Evolutionary conservation across 2,113 vertebrate genomes (phyloP).

Genomic region (Bos javanicus): DNA sequence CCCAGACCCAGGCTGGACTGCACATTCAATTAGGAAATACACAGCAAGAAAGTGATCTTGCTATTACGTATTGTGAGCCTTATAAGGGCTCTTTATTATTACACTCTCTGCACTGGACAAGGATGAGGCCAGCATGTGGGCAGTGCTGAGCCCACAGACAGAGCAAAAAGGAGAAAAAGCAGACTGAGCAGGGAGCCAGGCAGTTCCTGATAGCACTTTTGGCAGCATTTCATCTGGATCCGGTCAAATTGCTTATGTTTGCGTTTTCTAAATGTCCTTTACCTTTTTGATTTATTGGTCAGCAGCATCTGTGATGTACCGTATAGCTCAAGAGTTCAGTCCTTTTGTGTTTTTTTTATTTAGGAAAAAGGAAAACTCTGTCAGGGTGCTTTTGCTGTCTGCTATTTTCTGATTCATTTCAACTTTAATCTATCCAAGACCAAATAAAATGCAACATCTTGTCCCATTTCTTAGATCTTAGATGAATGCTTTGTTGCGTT

Average conservation of each 20-base stretch:
- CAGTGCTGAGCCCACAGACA: background rate
- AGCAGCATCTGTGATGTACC: background rate
- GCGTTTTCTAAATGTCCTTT: background rate
- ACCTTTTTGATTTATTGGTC: background rate
- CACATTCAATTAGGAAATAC: background rate
- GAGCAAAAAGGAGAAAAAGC: background rate
- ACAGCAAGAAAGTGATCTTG: background rate
- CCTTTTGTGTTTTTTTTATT: background rate
- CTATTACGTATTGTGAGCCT: background rate
- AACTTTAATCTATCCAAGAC: background rate
- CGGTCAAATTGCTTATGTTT: background rate
- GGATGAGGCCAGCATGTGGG: background rate
- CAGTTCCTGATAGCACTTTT: background rate
- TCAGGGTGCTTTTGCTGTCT: background rate
- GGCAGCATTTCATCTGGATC: background rate
- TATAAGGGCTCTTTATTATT: background rate
- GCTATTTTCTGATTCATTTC: slow-evolving; percentile 25
- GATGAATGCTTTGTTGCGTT: background rate
- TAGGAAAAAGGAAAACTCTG: background rate
- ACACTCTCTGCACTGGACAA: background rate
- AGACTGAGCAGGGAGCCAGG: background rate
- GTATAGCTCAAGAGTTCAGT: background rate
- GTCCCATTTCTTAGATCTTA: background rate
- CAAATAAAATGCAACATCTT: background rate
- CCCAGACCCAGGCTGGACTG: background rate